Evolutionary conservation across 2,888 invertebrate genomes (phyloP).

Genomic region (Metalampra italica): DNA sequence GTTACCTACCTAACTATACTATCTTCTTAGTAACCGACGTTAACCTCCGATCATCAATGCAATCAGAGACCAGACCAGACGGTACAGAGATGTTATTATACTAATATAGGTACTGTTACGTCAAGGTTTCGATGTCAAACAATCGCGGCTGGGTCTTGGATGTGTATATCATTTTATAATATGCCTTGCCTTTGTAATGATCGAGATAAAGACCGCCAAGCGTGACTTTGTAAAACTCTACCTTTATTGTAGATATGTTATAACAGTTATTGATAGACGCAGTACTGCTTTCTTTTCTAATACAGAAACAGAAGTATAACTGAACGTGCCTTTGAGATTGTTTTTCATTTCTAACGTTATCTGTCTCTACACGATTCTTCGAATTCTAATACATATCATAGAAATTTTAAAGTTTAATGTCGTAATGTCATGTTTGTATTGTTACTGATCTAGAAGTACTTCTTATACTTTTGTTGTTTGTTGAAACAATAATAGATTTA

Average conservation of each 20-base stretch:
- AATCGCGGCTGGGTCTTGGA: slow-evolving; percentile 5
- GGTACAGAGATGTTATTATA: slow-evolving; percentile 10
- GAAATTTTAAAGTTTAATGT: no score
- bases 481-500: no score
- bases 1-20: neutral
- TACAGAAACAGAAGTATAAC: neutral
- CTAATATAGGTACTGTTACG: slow-evolving; percentile 13
- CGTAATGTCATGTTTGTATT: no score
- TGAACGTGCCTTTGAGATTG: neutral
- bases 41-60: neutral
- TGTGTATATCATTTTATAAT: neutral
- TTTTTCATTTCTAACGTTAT: neutral
- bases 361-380: neutral
- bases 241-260: neutral
- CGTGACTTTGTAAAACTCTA: slow-evolving; percentile 9
- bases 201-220: slow-evolving; percentile 13
- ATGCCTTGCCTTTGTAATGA: slow-evolving; percentile 11
- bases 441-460: no score
- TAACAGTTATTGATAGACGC: slow-evolving; percentile 13
- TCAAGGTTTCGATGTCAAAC: slow-evolving; percentile 20
- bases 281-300: neutral
- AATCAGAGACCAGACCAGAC: slow-evolving; percentile 9
- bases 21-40: neutral
- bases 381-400: neutral
- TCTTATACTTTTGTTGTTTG: no score